Percentiles rank a stretch among this genome's conserved stretches.
Evolutionary conservation across 2,797 vertebrate species (phyloP).

Genomic region (Falco berigora): DNA sequence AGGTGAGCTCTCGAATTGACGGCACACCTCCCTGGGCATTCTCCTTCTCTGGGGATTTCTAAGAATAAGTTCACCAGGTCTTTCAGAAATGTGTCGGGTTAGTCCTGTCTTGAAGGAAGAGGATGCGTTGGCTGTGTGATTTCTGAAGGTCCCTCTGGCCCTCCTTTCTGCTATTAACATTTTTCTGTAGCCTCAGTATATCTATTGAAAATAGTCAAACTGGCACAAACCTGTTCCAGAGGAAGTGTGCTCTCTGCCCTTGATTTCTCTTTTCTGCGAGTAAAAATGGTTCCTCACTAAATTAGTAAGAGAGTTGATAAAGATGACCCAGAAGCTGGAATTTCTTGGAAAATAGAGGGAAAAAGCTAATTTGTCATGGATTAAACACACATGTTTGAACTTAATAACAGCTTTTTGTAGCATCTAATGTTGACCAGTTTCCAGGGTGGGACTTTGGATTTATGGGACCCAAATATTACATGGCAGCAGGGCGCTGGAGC

Average conservation of each 20-base stretch:
- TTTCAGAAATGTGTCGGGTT: neutral
- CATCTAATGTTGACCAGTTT: neutral
- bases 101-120: neutral
- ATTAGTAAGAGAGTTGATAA: neutral
- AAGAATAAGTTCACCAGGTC: neutral
- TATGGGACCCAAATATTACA: neutral
- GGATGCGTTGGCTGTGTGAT: neutral
- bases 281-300: constrained; percentile 17
- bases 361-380: neutral
- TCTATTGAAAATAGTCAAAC: neutral
- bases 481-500: neutral
- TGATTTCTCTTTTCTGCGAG: neutral
- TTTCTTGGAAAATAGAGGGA: constrained; percentile 4
- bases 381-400: neutral
- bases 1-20: neutral
- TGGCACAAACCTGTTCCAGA: constrained; percentile 21
- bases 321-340: constrained; percentile 30
- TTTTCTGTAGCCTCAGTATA: neutral
- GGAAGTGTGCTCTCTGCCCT: constrained; percentile 9
- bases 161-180: neutral
- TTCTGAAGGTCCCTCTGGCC: neutral
- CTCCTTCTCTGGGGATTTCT: neutral
- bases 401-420: neutral
- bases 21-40: neutral
- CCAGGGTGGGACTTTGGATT: neutral